Evolutionary conservation across 2,888 invertebrate genomes (phyloP), one percentile per base, ranked within the genome.

Genomic region (Acrobasis consociella): DNA sequence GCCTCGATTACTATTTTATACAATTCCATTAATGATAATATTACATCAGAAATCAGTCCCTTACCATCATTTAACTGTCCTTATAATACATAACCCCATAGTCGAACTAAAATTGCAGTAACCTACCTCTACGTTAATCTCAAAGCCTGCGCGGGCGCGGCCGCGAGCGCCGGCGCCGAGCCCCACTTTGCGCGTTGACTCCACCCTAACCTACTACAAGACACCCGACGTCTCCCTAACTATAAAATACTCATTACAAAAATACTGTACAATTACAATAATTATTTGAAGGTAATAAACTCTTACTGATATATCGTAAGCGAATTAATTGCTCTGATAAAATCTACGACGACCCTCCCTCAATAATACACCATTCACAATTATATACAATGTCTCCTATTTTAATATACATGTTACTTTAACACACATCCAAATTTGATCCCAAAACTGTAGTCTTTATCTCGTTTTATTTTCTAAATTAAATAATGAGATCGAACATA

Each of bases 401-500:
- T 78, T 81, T 81, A 80, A 75, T 88, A 85, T 89, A 90, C 88
- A 91, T 86, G 89, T 86, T 86, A 88, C 89, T 80, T 87, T 86
- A 87, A 89, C 91, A 91, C 91, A 90, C 91, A 89, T 90, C 85
- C 87, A 89, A 90, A 90, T 91, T 91, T 91, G 90, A 87, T 91
- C 91, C 91, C 91, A 86, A 89, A 89, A 88, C 87, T 90, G 90
- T 89, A 91, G 91, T 91, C 91, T 91, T 91, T 90, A 90, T 86
- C 91, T 91, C 91, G 85, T 85, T 88, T 85, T 88, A 88, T 85
- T 91, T 90, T 90, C 90, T 91, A 90, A 89, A 89, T 91, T 90
- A 92, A 91, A 91, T 91, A 90, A 90, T 92, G 91, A 92, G 91
- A 92, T 92, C 91, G 88, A 88, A 90, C 87, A 83, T 87, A 89